These are phyloP conservation scores for Ennomos fuscantarius DNA, from an alignment of 2,888 invertebrate genomes.

Conservation along the genomic window DNA sequence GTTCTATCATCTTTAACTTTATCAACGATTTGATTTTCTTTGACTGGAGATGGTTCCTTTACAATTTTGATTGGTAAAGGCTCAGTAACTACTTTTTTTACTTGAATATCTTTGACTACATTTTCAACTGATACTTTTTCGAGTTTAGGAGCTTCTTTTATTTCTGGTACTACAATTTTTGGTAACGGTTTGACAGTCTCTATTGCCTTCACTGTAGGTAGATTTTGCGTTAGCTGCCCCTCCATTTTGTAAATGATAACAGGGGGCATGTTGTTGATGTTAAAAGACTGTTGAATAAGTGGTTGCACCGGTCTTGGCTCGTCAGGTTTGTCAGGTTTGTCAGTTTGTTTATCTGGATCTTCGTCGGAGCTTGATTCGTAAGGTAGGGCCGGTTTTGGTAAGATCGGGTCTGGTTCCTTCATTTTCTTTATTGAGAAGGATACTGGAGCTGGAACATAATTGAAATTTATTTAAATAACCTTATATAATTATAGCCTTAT, in stretches of 20 bases:
- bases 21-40: slow-evolving; percentile 21
- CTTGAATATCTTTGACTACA: slow-evolving; percentile 25
- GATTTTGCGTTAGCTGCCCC: slow-evolving; percentile 50
- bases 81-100: slow-evolving; percentile 30
- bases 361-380: slow-evolving; percentile 91
- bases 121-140: slow-evolving; percentile 37
- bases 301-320: slow-evolving; percentile 33
- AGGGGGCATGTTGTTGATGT: slow-evolving; percentile 55
- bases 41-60: slow-evolving; percentile 27
- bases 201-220: slow-evolving; percentile 51
- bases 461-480: background rate
- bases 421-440: slow-evolving; percentile 94
- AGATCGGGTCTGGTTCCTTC: slow-evolving; percentile 88
- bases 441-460: slow-evolving; percentile 86
- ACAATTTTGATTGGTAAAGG: slow-evolving; percentile 21
- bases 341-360: slow-evolving; percentile 59
- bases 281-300: slow-evolving; percentile 38
- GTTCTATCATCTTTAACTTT: slow-evolving; percentile 23
- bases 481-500: slow-evolving; percentile 36
- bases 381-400: slow-evolving; percentile 90
- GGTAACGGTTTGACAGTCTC: slow-evolving; percentile 35
- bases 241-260: slow-evolving; percentile 72
- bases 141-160: slow-evolving; percentile 42
- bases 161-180: slow-evolving; percentile 42
- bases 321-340: slow-evolving; percentile 37